A percentile compares a stretch with the other conserved stretches of the same genome.
Conservation (phyloP, 2,888 invertebrate species). For the Anagyrus pseudococci region DNA sequence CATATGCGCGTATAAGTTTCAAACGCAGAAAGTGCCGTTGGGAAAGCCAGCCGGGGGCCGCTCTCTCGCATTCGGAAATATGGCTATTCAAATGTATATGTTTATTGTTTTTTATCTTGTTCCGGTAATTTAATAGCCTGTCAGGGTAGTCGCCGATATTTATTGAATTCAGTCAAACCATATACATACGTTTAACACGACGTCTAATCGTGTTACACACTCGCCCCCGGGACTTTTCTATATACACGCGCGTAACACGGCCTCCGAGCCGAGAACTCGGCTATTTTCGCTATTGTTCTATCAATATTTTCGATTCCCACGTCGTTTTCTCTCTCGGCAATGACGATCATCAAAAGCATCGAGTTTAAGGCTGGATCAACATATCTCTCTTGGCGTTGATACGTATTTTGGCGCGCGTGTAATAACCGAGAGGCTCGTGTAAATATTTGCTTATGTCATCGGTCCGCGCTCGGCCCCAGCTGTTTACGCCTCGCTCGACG, state of each 20-base stretch:
- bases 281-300: background rate
- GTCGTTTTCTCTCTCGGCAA: background rate
- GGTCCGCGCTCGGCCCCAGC: no score
- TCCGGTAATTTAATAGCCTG: no score
- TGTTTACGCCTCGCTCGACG: no score
- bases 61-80: no score
- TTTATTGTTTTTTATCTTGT: no score
- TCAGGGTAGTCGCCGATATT: no score
- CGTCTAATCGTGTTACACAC: no score
- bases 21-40: background rate
- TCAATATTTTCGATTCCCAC: background rate
- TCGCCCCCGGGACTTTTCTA: no score
- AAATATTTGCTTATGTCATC: conserved; percentile 13
- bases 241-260: no score
- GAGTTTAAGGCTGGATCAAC: conserved; percentile 29
- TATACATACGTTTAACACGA: no score
- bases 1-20: background rate
- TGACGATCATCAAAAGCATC: background rate
- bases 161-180: no score
- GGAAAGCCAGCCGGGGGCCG: background rate
- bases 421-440: background rate
- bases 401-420: background rate
- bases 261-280: background rate
- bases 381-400: background rate
- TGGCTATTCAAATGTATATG: no score